Evolutionary conservation across 2,888 invertebrate species (phyloP), one percentile per base, ranked within the genome.

Genomic region (Marasmarcha lunaedactyla): DNA sequence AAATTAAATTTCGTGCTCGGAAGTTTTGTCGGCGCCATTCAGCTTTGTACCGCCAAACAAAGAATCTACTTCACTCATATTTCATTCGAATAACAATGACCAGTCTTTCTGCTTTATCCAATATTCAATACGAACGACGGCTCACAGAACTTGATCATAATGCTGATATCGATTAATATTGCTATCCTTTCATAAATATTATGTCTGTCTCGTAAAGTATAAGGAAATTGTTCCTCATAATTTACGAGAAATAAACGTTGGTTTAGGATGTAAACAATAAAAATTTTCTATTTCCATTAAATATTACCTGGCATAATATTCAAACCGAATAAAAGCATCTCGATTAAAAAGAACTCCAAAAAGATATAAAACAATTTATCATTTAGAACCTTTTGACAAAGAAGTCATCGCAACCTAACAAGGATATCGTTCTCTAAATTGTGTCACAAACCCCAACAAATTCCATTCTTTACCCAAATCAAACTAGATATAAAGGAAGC

Each of bases 1-100:
- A 72, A 76, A 76, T 74, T 73, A 64, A 71, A 70, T 71, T 71
- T 67, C 66, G 64, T 63, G 67, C 66, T 62, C 54, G 50, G 56
- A 60, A 64, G 35, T 14, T 20, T 15, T 20, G 36, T 5, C 50
- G 56, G 52, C 61, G 54, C 52, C 57, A 38, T 53, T 46, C 53
- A 55, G 56, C 65, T 69, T 73, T 71, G 64, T 69, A 54, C 54
- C 52, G 46, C 47, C 69, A 67, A 59, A 77, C 76, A 73, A 76
- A 52, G 64, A 57, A 62, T 59, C 63, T 57, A 62, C 63, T 64
- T 63, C 58, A 62, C 65, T 69, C 70, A 72, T 76, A 72, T 73
- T 73, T 73, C 69, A 67, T 69, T 57, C 60, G 51, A 61, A 65
- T 61, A 65, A 73, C 67, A 73, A 72, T 69, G 67, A 64, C 62